Percentiles rank a stretch among this genome's conserved stretches.
These are phyloP conservation scores for Pteruthius melanotis DNA, from an alignment of 2,113 vertebrate species.

Conservation along the genomic window DNA sequence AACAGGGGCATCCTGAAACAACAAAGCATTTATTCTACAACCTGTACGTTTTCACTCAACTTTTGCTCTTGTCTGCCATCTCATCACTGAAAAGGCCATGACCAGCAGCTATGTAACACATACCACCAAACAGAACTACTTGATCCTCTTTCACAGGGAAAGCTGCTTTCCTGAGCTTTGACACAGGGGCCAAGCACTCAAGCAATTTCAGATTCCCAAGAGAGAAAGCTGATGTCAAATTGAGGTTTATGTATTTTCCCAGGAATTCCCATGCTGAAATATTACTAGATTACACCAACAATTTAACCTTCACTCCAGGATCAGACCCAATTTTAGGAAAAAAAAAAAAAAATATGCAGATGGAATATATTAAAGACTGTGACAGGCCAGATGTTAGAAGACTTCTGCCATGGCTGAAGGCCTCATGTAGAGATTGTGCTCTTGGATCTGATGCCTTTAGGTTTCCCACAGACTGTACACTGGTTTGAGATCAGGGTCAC, in stretches of 20 bases:
- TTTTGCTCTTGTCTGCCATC: not conserved
- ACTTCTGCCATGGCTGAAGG: not conserved
- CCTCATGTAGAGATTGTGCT: fast-evolving
- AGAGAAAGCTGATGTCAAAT: not conserved
- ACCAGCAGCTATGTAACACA: not conserved
- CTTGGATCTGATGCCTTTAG: not conserved
- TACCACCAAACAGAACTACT: not conserved
- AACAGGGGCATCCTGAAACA: not conserved
- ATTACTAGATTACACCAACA: not conserved
- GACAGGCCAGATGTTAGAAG: not conserved
- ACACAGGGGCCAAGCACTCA: not conserved
- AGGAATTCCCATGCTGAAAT: not conserved
- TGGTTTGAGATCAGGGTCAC: not conserved
- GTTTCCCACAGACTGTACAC: not conserved
- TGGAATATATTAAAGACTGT: not conserved
- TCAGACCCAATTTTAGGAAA: not conserved
- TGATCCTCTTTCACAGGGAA: not conserved
- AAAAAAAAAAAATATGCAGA: not conserved
- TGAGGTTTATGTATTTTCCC: not conserved
- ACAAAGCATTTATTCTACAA: not conserved
- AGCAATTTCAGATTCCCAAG: not conserved
- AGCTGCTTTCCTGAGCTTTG: not conserved
- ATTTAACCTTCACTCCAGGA: not conserved
- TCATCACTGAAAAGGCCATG: not conserved
- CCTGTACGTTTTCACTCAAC: not conserved